Base-by-base conservation (phyloP, 53 echinoderm and acorn worm genomes). In the Holothuria leucospilota region DNA sequence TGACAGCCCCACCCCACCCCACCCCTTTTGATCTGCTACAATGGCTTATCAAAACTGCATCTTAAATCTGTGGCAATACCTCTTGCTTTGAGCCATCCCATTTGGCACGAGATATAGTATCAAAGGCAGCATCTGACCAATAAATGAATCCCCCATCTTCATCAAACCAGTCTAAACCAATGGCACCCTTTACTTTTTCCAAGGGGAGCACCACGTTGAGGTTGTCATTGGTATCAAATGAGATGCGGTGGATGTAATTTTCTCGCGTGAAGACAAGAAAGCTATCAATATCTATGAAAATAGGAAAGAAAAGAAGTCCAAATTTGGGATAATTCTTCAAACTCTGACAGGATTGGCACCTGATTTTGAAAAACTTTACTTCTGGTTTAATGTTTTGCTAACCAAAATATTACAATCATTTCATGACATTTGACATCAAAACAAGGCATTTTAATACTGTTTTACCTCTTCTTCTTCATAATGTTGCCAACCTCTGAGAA, bases 161-260 rank as follows among this genome's bases (percentile, higher is more conserved):
- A 21, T 88, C 88, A 11, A 93, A 90, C 96, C 96, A 96, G 86
- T 96, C 96, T 41, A 96, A 87, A 39, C 94, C 96, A 24, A 96
- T 93, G 59, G 94, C 96, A 13, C 87, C 87, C 26, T 94, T 89
- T 13, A 96, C 69, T 11, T 85, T 89, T 13, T 71, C 59, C 62
- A 94, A 63, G 8, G 96, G 96, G 16, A 96, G 65, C 29, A 96
- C 93, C 29, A 94, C 86, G 24, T 96, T 94, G 0, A 94, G 86
- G 53, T 66, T 68, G 51, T 96, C 93, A 15, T 67, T 71, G 6
- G 96, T 96, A 69, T 96, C 96, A 34, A 96, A 96, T 8, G 96
- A 96, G 59, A 96, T 90, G 18, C 90, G 87, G 8, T 94, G 92
- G 86, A 96, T 96, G 52, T 94, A 91, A 6, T 87, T 85, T 68